phyloP scores from a whole-genome alignment of 2,113 vertebrate genomes.

The Pterocles gutturalis region DNA sequence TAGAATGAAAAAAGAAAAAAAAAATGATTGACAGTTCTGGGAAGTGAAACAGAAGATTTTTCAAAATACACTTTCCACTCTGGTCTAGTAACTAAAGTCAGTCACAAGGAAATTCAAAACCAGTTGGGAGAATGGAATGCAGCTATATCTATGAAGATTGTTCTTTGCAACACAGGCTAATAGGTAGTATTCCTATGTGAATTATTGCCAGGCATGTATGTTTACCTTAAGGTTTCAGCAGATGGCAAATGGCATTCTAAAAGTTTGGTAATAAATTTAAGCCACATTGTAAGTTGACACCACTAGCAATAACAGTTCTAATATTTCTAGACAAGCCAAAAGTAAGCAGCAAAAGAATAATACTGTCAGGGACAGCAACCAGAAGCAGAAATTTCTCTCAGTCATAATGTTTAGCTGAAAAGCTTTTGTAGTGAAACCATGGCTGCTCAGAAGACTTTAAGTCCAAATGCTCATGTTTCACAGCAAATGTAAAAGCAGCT shows the following conservation, averaged over 20 bases:
- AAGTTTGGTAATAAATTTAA: conserved; percentile 58
- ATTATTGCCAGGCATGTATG: conserved; percentile 25
- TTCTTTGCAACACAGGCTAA: conserved; percentile 37
- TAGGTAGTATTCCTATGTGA: conserved; percentile 40
- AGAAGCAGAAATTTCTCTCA: neutral
- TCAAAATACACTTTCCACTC: conserved; percentile 49
- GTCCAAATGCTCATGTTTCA: neutral
- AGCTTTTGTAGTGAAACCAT: neutral
- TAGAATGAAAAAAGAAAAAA: neutral
- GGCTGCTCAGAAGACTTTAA: neutral
- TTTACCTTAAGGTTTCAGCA: conserved; percentile 60
- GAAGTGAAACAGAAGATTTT: conserved; percentile 61
- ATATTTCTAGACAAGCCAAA: neutral
- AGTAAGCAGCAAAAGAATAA: neutral
- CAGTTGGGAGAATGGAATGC: conserved; percentile 64
- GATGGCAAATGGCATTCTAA: conserved; percentile 36
- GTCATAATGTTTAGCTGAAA: neutral
- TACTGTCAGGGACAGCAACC: neutral
- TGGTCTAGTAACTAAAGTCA: conserved; percentile 59
- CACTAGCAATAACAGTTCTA: neutral
- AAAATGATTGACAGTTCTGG: conserved; percentile 13
- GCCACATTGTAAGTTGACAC: neutral
- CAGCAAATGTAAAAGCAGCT: neutral
- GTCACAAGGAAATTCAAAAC: conserved; percentile 66
- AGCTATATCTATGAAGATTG: conserved; percentile 51